Percentiles rank a stretch among this genome's conserved stretches.
These are phyloP conservation scores for Watsonalla cultraria DNA, from an alignment of 2,888 invertebrate genomes.

Conservation along the genomic window DNA sequence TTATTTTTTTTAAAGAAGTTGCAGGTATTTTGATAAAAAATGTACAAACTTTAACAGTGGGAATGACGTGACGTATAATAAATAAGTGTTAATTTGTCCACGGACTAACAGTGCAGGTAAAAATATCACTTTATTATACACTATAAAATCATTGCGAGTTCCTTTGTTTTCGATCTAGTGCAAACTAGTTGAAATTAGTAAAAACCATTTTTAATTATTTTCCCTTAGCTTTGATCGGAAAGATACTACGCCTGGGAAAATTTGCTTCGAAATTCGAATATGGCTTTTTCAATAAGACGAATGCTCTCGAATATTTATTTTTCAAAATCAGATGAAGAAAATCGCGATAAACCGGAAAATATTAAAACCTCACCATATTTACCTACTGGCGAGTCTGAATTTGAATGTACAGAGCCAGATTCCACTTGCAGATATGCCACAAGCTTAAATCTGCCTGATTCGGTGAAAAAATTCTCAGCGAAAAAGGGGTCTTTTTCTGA, in stretches of 20 bases:
- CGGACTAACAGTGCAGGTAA: constrained; percentile 24
- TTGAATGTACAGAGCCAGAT: constrained; percentile 50
- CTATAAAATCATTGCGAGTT: not conserved
- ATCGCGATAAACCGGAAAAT: constrained; percentile 16
- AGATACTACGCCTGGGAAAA: not conserved
- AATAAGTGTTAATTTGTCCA: constrained; percentile 17
- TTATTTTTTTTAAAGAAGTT: constrained; percentile 14
- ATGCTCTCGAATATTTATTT: constrained; percentile 72
- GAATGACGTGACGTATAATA: constrained; percentile 31
- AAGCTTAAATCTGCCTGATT: constrained; percentile 42
- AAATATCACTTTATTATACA: not conserved
- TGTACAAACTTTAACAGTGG: constrained; percentile 7
- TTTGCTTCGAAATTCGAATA: constrained; percentile 18
- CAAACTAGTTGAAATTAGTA: not conserved
- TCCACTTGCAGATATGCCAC: constrained; percentile 49
- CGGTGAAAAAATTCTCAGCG: constrained; percentile 38
- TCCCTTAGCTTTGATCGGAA: not conserved
- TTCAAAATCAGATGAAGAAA: constrained; percentile 47
- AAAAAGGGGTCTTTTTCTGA: constrained; percentile 62
- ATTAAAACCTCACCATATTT: constrained; percentile 8
- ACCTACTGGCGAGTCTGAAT: constrained; percentile 24
- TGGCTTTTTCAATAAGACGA: constrained; percentile 69
- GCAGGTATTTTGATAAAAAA: constrained; percentile 41
- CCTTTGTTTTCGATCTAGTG: not conserved
- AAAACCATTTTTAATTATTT: not conserved